These are phyloP conservation scores for Novumbra hubbsi DNA, from an alignment of 2,797 vertebrate genomes.

Conservation along the genomic window DNA sequence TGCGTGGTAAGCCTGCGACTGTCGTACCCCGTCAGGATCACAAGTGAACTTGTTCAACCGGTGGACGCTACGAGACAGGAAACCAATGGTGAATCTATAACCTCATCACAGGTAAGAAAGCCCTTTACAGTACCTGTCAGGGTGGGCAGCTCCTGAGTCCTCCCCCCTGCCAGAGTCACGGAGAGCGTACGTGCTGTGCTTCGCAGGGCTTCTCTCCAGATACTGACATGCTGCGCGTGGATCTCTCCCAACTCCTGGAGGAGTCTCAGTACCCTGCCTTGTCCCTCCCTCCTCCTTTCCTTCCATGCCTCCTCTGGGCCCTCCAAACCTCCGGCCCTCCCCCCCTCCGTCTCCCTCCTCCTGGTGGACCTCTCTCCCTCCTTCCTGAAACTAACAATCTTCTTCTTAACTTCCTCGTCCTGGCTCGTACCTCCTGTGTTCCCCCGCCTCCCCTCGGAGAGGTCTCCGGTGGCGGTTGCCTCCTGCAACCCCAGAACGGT, in stretches of 20 bases:
- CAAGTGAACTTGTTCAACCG: no score
- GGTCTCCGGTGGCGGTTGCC: conserved; percentile 20
- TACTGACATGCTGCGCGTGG: conserved; percentile 46
- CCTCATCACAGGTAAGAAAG: no score
- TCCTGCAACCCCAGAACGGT: conserved; percentile 38
- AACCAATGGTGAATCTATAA: no score
- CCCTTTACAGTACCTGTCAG: no score
- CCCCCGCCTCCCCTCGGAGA: not conserved
- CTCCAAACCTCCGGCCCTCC: not conserved
- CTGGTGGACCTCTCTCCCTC: conserved; percentile 6
- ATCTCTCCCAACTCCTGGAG: conserved; percentile 52
- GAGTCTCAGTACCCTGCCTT: conserved; percentile 39
- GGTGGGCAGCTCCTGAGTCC: no score
- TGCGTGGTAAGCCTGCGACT: no score
- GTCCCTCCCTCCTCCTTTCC: conserved; percentile 26
- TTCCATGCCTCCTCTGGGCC: not conserved
- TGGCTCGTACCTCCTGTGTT: conserved; percentile 13
- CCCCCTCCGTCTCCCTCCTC: conserved; percentile 16
- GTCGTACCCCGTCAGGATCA: no score
- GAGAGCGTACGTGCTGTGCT: conserved; percentile 24
- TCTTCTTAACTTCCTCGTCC: conserved; percentile 6
- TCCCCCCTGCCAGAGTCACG: conserved; percentile 21
- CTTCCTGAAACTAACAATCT: not conserved
- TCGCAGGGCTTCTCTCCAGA: conserved; percentile 52
- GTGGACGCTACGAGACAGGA: no score